phyloP scores from a whole-genome alignment of 2,888 invertebrate genomes.

The Drosophila cognata region DNA sequence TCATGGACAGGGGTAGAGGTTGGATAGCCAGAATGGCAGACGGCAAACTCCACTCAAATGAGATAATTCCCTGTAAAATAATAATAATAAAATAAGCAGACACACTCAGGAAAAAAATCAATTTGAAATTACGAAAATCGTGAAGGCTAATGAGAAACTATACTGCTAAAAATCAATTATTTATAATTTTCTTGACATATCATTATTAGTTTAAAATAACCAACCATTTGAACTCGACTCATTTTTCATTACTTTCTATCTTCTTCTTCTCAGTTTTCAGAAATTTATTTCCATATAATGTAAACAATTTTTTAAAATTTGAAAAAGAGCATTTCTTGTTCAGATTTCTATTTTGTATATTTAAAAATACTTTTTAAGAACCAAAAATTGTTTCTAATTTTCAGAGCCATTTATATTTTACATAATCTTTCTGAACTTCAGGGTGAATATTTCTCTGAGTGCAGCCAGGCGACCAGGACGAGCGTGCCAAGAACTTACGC shows the following conservation, averaged over 20 bases:
- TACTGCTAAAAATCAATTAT: neutral
- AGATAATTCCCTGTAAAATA: slow-evolving; percentile 83
- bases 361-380: too few species aligned
- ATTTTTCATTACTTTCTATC: neutral
- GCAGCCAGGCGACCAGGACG: slow-evolving; percentile 18
- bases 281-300: too few species aligned
- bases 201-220: neutral
- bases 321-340: accelerated
- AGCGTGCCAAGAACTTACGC: slow-evolving; percentile 21
- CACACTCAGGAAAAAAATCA: neutral
- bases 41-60: slow-evolving; percentile 76
- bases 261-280: too few species aligned
- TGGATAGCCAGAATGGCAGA: slow-evolving; percentile 22
- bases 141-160: neutral
- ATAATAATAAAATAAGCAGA: slow-evolving; percentile 79
- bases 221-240: neutral
- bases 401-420: neutral
- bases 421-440: neutral
- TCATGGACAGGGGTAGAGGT: neutral
- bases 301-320: neutral
- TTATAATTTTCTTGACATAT: too few species aligned
- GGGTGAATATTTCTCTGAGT: neutral
- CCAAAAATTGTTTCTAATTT: neutral
- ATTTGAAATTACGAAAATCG: neutral
- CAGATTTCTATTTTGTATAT: neutral